Evolutionary conservation across 1,140 invertebrate species (phyloP).

Genomic region (Cydia fagiglandana): DNA sequence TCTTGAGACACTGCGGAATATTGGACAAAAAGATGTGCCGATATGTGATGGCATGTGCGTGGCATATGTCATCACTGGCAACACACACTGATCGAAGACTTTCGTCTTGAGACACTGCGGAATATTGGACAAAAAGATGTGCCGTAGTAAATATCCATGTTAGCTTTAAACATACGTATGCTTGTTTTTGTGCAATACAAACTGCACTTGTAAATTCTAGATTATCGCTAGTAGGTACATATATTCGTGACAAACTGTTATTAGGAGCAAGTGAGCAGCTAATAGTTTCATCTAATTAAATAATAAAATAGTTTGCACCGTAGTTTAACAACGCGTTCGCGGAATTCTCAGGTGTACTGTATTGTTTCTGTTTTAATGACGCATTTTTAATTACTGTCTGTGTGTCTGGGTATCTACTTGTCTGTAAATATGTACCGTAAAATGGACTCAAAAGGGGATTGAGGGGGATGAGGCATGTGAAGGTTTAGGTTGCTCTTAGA

Average conservation of each 20-base stretch:
- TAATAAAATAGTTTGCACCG: not conserved
- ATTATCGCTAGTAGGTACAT: not conserved
- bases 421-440: too few species aligned
- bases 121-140: too few species aligned
- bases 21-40: too few species aligned
- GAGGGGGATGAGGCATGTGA: too few species aligned
- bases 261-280: not conserved
- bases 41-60: too few species aligned
- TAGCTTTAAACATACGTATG: not conserved
- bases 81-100: too few species aligned
- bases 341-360: not conserved
- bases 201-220: not conserved
- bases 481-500: too few species aligned
- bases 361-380: not conserved
- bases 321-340: not conserved
- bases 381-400: not conserved
- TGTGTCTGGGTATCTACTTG: too few species aligned
- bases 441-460: too few species aligned
- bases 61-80: too few species aligned
- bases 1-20: too few species aligned
- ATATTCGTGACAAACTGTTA: not conserved
- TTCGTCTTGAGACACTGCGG: too few species aligned
- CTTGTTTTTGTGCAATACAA: not conserved
- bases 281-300: slow-evolving; percentile 7
- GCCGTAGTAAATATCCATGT: not conserved